phyloP scores from a whole-genome alignment of 2,113 vertebrate genomes.

The Panthera leo region DNA sequence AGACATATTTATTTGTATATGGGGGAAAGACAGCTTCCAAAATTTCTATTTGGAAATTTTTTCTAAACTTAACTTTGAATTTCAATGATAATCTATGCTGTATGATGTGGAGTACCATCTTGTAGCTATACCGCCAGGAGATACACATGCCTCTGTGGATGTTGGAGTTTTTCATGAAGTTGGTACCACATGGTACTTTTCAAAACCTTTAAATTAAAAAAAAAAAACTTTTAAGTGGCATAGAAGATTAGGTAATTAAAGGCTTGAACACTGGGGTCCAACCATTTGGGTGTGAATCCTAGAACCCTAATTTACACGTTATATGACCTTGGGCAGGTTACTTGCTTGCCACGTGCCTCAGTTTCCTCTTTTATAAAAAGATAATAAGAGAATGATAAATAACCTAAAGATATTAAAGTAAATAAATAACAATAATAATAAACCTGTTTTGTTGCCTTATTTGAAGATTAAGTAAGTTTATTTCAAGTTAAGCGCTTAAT shows the following conservation, averaged over 20 bases:
- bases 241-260: background rate
- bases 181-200: background rate
- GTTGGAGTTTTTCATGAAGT: background rate
- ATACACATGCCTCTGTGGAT: background rate
- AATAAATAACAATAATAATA: background rate
- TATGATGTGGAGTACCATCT: background rate
- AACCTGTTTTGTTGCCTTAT: background rate
- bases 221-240: background rate
- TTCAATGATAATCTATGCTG: background rate
- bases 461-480: background rate
- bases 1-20: background rate
- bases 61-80: conserved; percentile 16
- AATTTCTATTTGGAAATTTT: background rate
- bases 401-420: background rate
- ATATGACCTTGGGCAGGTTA: background rate
- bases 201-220: background rate
- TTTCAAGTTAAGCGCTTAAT: background rate
- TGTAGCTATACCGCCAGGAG: background rate
- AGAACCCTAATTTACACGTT: background rate
- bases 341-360: background rate
- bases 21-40: background rate
- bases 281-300: background rate
- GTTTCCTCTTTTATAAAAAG: background rate
- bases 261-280: no score
- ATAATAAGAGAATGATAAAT: background rate